Conservation (phyloP, 2,113 vertebrate species). For the Pionites leucogaster region DNA sequence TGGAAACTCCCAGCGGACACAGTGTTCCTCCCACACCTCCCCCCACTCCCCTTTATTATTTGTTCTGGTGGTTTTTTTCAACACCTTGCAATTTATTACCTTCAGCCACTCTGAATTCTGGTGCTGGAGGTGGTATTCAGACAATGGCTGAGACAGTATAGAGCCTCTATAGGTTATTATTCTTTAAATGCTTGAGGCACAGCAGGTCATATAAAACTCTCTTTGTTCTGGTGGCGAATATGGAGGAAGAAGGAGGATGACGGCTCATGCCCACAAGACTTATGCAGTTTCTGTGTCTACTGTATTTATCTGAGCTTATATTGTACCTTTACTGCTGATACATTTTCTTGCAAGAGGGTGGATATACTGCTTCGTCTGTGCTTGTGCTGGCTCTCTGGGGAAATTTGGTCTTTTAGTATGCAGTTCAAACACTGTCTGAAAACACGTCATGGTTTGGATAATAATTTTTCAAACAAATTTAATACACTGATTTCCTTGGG, state of each 20-base stretch:
- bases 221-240: neutral
- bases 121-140: neutral
- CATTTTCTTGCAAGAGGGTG: neutral
- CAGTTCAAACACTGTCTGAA: constrained; percentile 36
- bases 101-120: neutral
- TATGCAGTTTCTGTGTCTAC: neutral
- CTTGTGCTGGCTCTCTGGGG: neutral
- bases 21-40: neutral
- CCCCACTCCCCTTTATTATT: too few species aligned
- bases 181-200: neutral
- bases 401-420: constrained; percentile 23
- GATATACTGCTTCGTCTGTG: neutral
- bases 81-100: neutral
- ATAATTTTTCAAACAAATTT: constrained; percentile 58
- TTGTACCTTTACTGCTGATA: neutral
- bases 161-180: neutral
- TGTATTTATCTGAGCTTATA: neutral
- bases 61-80: neutral
- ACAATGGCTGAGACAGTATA: neutral
- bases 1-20: neutral
- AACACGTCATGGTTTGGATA: constrained; percentile 25
- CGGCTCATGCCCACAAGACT: neutral
- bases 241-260: neutral
- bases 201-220: neutral
- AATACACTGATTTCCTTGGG: constrained; percentile 60